Evolutionary conservation across 1,140 invertebrate genomes (phyloP).

Genomic region (Condylostylus longicornis): DNA sequence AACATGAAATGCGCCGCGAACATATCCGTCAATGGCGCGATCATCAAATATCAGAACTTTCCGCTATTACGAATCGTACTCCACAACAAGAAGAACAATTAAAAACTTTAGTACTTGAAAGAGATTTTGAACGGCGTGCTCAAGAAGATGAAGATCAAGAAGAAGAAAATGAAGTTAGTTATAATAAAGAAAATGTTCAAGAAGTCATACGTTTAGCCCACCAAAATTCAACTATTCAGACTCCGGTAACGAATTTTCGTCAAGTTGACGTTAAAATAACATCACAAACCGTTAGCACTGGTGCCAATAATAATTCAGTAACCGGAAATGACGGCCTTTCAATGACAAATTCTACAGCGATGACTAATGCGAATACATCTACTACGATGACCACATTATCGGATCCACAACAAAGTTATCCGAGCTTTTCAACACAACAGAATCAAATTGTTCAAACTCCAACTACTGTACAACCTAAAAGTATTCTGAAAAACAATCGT

Average conservation of each 20-base stretch:
- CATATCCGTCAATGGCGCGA: constrained; percentile 49
- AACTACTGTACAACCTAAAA: constrained; percentile 23
- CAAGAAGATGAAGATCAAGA: constrained; percentile 59
- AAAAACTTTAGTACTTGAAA: constrained; percentile 64
- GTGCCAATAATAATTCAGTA: not conserved
- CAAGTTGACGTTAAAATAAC: constrained; percentile 28
- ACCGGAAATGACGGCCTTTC: not conserved
- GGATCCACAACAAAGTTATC: not conserved
- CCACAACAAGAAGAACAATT: constrained; percentile 75
- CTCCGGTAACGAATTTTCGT: constrained; percentile 23
- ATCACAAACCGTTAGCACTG: not conserved
- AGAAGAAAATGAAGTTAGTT: constrained; percentile 54
- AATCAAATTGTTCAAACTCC: constrained; percentile 6
- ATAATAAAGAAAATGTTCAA: constrained; percentile 32
- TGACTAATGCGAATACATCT: too few species aligned
- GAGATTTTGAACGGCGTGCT: constrained; percentile 75
- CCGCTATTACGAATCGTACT: constrained; percentile 47
- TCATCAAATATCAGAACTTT: constrained; percentile 66
- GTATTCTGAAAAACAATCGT: constrained; percentile 30
- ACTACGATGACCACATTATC: not conserved
- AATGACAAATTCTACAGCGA: not conserved
- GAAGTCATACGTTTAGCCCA: constrained; percentile 23
- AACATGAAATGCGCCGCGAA: constrained; percentile 30
- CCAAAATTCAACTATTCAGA: constrained; percentile 25
- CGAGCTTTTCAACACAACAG: not conserved